Evolutionary conservation across 1,140 invertebrate species (phyloP).

Genomic region (Papilio aristodemus): DNA sequence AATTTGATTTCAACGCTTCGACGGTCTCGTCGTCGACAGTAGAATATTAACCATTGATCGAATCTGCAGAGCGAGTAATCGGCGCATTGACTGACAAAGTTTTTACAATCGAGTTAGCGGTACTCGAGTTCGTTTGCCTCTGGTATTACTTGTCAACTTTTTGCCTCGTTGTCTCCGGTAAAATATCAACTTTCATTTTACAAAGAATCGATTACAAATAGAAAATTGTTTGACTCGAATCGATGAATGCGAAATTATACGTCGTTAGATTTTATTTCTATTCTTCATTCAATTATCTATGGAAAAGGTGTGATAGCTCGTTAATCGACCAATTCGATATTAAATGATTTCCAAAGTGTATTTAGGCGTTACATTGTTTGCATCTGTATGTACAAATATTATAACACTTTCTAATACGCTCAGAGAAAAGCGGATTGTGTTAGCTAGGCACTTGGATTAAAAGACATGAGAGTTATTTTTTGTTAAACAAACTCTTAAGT

Average conservation of each 20-base stretch:
- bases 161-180: constrained; percentile 38
- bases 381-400: background rate
- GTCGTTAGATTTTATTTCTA: constrained; percentile 23
- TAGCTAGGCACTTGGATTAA: background rate
- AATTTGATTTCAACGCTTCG: constrained; percentile 48
- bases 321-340: background rate
- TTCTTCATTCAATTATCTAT: background rate
- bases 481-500: background rate
- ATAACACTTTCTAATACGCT: background rate
- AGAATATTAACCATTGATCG: constrained; percentile 49
- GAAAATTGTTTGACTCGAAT: constrained; percentile 35
- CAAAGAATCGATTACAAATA: constrained; percentile 27
- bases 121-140: constrained; percentile 59
- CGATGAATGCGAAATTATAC: constrained; percentile 33
- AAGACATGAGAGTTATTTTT: background rate
- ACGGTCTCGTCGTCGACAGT: constrained; percentile 42
- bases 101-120: constrained; percentile 56
- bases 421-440: no score
- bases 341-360: background rate
- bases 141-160: constrained; percentile 37
- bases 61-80: constrained; percentile 51
- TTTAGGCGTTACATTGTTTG: background rate
- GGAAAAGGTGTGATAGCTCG: background rate
- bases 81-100: constrained; percentile 45
- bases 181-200: constrained; percentile 46